Base-by-base conservation (phyloP, 2,113 vertebrate species). In the Alectura lathami region DNA sequence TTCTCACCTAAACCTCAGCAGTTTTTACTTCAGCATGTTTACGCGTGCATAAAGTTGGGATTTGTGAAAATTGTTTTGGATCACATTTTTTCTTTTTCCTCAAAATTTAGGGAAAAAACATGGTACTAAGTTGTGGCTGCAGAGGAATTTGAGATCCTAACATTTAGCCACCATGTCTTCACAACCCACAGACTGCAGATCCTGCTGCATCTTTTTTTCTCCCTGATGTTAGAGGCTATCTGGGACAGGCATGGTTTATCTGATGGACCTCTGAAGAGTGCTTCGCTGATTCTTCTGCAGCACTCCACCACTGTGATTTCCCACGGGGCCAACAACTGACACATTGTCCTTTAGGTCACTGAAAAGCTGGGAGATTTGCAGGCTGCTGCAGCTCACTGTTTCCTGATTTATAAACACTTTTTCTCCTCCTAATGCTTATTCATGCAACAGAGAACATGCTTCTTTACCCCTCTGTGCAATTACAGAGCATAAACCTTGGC, bases 161-260 rank as follows among this genome's bases (percentile, higher is more conserved):
- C 16, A 16, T 72, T 40, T n/a, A 64, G 56, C 16, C 8, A 8
- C 27, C 36, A 6, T 5, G 8, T 7, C 30, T 4, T 67, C 47
- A 34, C 34, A 78, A 1, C 2, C 4, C 56, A 36, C 0, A 1
- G 17, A 43, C 38, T 0, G 0, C 27, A 82, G 36, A 27, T 22
- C 38, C 21, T 27, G 56, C 66, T 20, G 64, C 0, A 0, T 34
- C 38, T 5, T 43, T 69, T n/a, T 13, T 4, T 72, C 59, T 45
- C 3, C 0, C 34, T 8, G 6, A 40, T 20, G 23, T 6, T 12
- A n/a, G 1, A 26, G 34, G 26, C 20, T 7, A 13, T 12, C 50
- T 42, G 81, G 48, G 32, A n/a, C 0, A 38, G 59, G 12, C 53
- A 38, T 1, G 29, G 36, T 9, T 32, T 74, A 15, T 29, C 32